Evolutionary conservation across 2,888 invertebrate genomes (phyloP).

Genomic region (Melieria crassipennis): DNA sequence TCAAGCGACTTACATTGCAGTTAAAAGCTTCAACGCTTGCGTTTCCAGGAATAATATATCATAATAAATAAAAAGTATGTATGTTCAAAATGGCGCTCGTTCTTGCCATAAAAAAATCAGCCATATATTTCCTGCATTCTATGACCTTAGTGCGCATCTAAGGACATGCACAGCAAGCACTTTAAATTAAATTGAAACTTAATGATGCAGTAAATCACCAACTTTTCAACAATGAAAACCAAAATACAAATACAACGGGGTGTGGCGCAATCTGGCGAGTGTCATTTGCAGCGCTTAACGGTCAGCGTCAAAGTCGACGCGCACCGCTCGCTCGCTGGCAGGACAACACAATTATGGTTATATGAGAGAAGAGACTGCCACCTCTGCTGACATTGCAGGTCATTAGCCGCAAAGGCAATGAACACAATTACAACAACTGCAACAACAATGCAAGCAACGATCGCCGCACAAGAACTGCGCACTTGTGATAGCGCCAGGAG

Average conservation of each 20-base stretch:
- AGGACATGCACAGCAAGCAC: not conserved
- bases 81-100: no score
- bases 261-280: no score
- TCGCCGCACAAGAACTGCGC: not conserved
- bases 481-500: not conserved
- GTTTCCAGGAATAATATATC: no score
- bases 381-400: conserved; percentile 22
- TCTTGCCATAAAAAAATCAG: no score
- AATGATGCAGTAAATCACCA: conserved; percentile 11
- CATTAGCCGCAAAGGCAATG: conserved; percentile 23
- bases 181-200: conserved; percentile 5
- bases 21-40: no score
- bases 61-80: no score
- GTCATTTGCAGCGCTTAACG: not conserved
- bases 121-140: no score
- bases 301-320: not conserved
- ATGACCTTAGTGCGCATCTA: no score
- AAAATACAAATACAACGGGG: not conserved
- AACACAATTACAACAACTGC: not conserved
- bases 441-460: not conserved
- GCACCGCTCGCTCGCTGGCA: no score
- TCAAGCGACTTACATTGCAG: no score
- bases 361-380: conserved; percentile 15
- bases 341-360: conserved; percentile 11
- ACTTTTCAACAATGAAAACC: not conserved